Base-by-base conservation (phyloP, 2,113 vertebrate species). In the Campylorhamphus procurvoides region DNA sequence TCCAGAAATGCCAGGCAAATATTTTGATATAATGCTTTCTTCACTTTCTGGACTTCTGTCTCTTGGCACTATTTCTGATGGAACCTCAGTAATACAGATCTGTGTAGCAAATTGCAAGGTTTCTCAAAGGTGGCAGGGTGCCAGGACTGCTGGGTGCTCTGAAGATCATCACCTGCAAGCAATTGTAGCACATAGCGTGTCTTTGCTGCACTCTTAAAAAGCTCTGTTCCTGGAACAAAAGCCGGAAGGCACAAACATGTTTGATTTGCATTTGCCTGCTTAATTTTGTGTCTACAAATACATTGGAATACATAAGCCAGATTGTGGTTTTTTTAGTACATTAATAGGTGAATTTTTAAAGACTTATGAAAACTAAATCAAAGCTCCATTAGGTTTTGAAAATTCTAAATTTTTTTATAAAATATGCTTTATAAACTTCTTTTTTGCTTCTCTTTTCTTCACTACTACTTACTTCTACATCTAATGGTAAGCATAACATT, bases 91-190 rank as follows among this genome's bases (percentile, higher is more conserved):
- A 58, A 53, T 29, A 42, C 46, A 87, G 71, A 24, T 12, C 53
- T 37, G 46, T 17, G 68, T 16, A 82, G 68, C 49, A 91, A 85
- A 50, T 66, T 62, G 20, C 44, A 73, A 6, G 8, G 14, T 80
- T 86, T 90, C 71, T 85, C 82, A 87, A 35, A 35, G 22, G 40
- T 66, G 91, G 37, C 40, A 1, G 1, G 7, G 18, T 60, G 55
- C 94, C 92, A 90, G 67, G 13, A 22, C 9, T 3, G 2, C 35
- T 1, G 12, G 53, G 37, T 46, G n/a, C 31, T 77, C 67, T 28
- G 60, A 35, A 83, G 87, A 46, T 87, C 79, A 71, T 90, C 87
- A 63, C 50, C 78, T 91, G 75, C 42, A 66, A 91, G 40, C 35
- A 77, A 28, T 53, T 74, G 72, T 8, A 44, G 37, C 33, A 71